These are phyloP conservation scores for Aphis gossypii DNA, from an alignment of 1,140 invertebrate genomes.

Conservation along the genomic window DNA sequence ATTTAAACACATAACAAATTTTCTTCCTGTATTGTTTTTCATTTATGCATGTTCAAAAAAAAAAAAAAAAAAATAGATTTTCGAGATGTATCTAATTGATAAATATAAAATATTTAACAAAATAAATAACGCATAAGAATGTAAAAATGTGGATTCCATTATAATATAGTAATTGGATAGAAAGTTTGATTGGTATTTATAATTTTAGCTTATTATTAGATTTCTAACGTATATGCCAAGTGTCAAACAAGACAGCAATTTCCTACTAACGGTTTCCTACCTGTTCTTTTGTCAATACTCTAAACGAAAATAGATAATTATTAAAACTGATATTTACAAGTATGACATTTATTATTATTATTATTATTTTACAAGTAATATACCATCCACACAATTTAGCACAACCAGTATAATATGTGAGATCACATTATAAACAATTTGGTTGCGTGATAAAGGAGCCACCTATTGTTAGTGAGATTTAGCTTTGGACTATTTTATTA, in stretches of 20 bases:
- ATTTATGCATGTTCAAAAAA: not conserved
- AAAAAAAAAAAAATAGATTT: not conserved
- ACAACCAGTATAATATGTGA: too few relatives aligned
- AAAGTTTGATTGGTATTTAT: slow-evolving; percentile 11
- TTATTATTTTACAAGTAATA: too few relatives aligned
- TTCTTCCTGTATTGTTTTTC: not conserved
- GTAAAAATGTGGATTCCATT: not conserved
- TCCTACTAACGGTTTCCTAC: not conserved
- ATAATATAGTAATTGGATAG: not conserved
- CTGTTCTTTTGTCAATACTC: not conserved
- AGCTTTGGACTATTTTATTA: too few relatives aligned
- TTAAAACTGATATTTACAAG: not conserved
- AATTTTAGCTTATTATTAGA: not conserved
- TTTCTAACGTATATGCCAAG: not conserved
- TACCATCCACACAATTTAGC: too few relatives aligned
- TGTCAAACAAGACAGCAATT: not conserved
- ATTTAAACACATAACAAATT: not conserved
- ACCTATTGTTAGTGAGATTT: too few relatives aligned
- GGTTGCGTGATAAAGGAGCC: too few relatives aligned
- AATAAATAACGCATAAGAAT: not conserved
- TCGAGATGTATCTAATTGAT: not conserved
- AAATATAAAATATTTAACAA: not conserved
- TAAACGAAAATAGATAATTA: not conserved
- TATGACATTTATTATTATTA: too few relatives aligned
- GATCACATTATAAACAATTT: too few relatives aligned